These are phyloP conservation scores for Leucophenga maculata DNA, from an alignment of 2,888 invertebrate species.

Conservation along the genomic window DNA sequence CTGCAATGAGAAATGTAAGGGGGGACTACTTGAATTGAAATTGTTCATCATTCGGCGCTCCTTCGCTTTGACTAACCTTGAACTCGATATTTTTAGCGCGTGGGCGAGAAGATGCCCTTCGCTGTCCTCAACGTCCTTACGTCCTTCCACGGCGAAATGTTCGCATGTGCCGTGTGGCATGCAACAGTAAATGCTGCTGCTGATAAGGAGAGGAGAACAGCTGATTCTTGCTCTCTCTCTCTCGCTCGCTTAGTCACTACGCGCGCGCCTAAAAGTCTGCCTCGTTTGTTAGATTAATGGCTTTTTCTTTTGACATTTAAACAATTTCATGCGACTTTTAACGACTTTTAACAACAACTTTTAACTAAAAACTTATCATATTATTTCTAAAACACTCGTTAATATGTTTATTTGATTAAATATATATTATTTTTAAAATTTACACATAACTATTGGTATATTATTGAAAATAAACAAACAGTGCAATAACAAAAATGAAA, in stretches of 20 bases:
- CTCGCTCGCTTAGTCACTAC: neutral
- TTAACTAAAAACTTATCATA: too few species aligned
- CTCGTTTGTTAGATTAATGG: neutral
- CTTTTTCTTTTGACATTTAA: slow-evolving; percentile 1
- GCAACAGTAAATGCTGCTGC: neutral
- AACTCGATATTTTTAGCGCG: slow-evolving; percentile 46
- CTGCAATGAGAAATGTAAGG: neutral
- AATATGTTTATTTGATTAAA: too few species aligned
- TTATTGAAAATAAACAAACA: too few species aligned
- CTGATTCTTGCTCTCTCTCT: neutral
- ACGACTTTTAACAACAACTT: too few species aligned
- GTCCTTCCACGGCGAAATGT: neutral
- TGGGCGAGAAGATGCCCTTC: neutral
- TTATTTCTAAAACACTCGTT: too few species aligned
- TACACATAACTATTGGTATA: too few species aligned
- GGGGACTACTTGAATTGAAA: neutral
- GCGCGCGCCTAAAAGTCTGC: slow-evolving; percentile 14
- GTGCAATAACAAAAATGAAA: neutral
- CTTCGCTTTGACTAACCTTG: slow-evolving; percentile 40
- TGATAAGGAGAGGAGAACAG: slow-evolving; percentile 3
- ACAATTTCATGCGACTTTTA: neutral
- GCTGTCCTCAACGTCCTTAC: too few species aligned
- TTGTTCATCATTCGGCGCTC: neutral
- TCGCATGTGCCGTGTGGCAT: neutral
- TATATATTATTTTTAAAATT: too few species aligned